Base-by-base conservation (phyloP, 2,797 vertebrate genomes). In the Chanos chanos region DNA sequence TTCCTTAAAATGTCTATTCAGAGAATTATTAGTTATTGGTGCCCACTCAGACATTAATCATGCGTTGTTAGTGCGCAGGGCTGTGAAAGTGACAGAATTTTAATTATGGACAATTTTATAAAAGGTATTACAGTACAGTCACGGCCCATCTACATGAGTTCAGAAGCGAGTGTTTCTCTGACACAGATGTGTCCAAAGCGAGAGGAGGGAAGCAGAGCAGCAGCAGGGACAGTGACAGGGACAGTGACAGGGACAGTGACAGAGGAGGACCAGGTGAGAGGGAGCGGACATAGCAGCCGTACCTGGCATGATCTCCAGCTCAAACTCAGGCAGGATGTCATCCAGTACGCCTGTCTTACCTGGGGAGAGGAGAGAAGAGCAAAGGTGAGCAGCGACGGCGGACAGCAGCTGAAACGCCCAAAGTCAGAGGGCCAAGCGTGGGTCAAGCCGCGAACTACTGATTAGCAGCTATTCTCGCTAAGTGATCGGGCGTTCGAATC, bases 271-370 rank as follows among this genome's bases (percentile, higher is more conserved):
- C 65, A 61, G 25, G 27, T 18, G 21, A 48, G 75, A 80, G 79
- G 81, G 80, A 73, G 82, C 67, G 78, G 34, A 43, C 71, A 79
- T 80, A 78, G 82, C 83, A 71, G 72, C 87, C 86, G 76, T 99
- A 99, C 97, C 97, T 99, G 96, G 94, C 95, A 99, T 98, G 86
- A 98, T 87, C 88, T 96, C 92, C 93, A 95, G 88, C 91, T 97
- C 94, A 94, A 99, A 97, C 88, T 92, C 94, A 94, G 97, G 97
- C 87, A 99, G 92, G 86, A 99, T 86, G 89, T 96, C 95, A 86
- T 94, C 91, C 91, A 88, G 87, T 88, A 91, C 89, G 92, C 94
- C 94, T 95, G 91, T 96, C 90, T 93, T 94, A 91, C 95, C 97
- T 99, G 89, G 89, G 94, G 84, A 92, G 87, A 93, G 87, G 94